Evolutionary conservation across 2,888 invertebrate species (phyloP), one percentile per base, ranked within the genome.

Genomic region (Synanthedon formicaeformis): DNA sequence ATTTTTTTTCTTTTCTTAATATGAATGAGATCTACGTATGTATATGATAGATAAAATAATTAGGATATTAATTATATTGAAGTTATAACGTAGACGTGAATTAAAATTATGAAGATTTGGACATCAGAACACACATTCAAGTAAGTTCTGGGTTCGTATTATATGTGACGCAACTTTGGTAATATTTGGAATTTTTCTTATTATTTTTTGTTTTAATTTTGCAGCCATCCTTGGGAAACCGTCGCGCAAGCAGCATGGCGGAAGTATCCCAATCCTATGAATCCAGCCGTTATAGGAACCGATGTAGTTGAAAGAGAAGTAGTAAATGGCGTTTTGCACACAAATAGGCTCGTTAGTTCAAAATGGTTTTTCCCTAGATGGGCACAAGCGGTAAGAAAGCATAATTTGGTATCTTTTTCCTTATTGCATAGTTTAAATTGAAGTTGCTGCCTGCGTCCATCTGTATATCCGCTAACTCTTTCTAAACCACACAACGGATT

Each of bases 261-360:
- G 61, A 99, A 99, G 87, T 99, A 99, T 81, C 99, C 99, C 34
- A 99, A 99, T 86, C 99, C 99, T 16, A 95, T 98, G 91, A 99
- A 97, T 77, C 94, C 97, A 54, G 95, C 96, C 53, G 98, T 99
- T 34, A 93, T 96, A 62, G 98, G 97, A 27, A 96, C 98, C 50
- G 99, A 99, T 88, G 97, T 99, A 4, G 91, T 99, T n/a, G 97
- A 98, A 73, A 90, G 98, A 61, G 90, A 91, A 80, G 94, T 99
- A 12, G 92, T 94, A 40, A 88, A 93, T 74, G 98, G 98, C 56
- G 92, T 96, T 53, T 87, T 99, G 57, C 92, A 94, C 71, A 95
- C 97, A 52, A 98, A 98, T 78, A 91, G 99, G 67, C 90, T 99
- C 53, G 94, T 99, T 65, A 96, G 96, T 76, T 97, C 98, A 16